Evolutionary conservation across 1,140 invertebrate genomes (phyloP).

Genomic region (Drosophila elegans): DNA sequence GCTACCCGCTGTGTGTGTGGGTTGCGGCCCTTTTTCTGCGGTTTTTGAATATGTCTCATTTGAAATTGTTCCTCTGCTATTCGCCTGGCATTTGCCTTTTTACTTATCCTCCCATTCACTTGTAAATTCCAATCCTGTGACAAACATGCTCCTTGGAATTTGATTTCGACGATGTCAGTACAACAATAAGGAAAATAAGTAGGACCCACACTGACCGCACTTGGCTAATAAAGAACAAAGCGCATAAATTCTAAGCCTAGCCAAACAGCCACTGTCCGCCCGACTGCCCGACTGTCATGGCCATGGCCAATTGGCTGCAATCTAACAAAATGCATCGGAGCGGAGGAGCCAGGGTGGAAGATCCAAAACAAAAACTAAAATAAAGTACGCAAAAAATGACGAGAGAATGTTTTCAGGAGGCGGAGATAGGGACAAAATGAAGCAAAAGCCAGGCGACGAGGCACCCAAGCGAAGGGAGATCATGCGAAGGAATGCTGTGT

Average conservation of each 20-base stretch:
- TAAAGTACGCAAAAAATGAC: slow-evolving; percentile 37
- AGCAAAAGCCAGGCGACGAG: slow-evolving; percentile 17
- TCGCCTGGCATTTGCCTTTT: slow-evolving; percentile 56
- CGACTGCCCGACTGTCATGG: slow-evolving; percentile 24
- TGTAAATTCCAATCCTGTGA: slow-evolving; percentile 6
- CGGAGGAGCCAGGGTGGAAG: slow-evolving; percentile 48
- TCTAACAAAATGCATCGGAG: slow-evolving; percentile 81
- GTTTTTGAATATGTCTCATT: slow-evolving; percentile 80
- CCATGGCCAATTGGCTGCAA: slow-evolving; percentile 83
- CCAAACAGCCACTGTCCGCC: slow-evolving; percentile 9
- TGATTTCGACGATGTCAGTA: slow-evolving; percentile 58
- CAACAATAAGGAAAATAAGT: slow-evolving; percentile 18
- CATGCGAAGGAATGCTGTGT: slow-evolving; percentile 20
- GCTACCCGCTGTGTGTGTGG: slow-evolving; percentile 47
- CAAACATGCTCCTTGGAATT: slow-evolving; percentile 55
- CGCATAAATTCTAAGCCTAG: slow-evolving; percentile 65
- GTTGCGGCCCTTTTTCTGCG: slow-evolving; percentile 53
- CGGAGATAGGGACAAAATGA: not conserved
- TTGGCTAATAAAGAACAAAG: slow-evolving; percentile 78
- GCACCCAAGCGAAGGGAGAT: not conserved
- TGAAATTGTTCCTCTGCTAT: slow-evolving; percentile 72
- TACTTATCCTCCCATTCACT: not conserved
- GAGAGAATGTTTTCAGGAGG: slow-evolving; percentile 35
- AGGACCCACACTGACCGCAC: slow-evolving; percentile 66
- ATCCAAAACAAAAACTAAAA: slow-evolving; percentile 34